A percentile compares a stretch with the other conserved stretches of the same genome.
These are phyloP conservation scores for Salvator merianae DNA, from an alignment of 2,113 vertebrate species.

Conservation along the genomic window DNA sequence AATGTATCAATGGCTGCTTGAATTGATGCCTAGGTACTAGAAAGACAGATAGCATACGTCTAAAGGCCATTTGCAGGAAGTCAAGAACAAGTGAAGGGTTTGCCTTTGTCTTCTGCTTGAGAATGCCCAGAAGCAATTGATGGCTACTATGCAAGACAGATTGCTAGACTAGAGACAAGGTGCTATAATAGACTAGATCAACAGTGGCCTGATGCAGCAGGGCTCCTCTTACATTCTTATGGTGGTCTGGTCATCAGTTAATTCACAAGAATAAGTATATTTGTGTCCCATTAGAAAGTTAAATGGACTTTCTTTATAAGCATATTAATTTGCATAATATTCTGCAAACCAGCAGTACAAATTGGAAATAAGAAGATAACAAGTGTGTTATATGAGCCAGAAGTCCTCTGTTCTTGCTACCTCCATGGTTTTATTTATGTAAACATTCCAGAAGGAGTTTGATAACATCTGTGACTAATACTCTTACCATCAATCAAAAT, in stretches of 20 bases:
- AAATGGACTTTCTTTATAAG: not conserved
- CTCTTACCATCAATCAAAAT: not conserved
- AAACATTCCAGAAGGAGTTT: not conserved
- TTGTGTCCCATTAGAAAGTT: not conserved
- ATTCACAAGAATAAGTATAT: not conserved
- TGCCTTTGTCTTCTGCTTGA: too few relatives aligned
- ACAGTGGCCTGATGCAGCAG: too few relatives aligned
- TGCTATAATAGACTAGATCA: too few relatives aligned
- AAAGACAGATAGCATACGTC: too few relatives aligned
- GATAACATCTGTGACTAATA: not conserved
- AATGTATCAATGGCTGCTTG: too few relatives aligned
- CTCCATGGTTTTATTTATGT: not conserved
- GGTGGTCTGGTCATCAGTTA: not conserved
- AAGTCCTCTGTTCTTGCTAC: not conserved
- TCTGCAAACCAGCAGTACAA: not conserved
- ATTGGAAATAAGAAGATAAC: not conserved
- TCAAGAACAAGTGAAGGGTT: too few relatives aligned
- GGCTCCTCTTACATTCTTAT: too few relatives aligned
- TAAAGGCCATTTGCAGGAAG: too few relatives aligned
- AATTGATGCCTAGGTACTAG: too few relatives aligned
- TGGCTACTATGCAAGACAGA: too few relatives aligned
- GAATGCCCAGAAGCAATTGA: too few relatives aligned
- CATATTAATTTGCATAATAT: not conserved
- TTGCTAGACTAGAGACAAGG: too few relatives aligned
- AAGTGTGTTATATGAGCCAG: not conserved